A percentile compares a stretch with the other conserved stretches of the same genome.
Evolutionary conservation across 2,113 vertebrate species (phyloP).

Genomic region (Plotosus lineatus): DNA sequence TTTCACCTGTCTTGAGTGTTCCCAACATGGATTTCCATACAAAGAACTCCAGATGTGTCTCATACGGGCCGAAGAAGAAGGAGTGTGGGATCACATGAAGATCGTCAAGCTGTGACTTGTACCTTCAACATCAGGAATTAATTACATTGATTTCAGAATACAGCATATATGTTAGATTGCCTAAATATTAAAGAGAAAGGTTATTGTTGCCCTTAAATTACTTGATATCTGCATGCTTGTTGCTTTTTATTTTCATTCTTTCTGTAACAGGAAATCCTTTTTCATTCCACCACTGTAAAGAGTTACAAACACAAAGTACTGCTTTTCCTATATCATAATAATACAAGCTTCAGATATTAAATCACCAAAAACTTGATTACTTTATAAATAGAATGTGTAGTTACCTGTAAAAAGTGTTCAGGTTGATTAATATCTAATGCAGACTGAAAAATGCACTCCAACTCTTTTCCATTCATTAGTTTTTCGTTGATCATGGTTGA

Average conservation of each 20-base stretch:
- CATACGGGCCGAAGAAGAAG: slow-evolving; percentile 55
- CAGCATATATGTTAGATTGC: not conserved
- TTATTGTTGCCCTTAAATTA: not conserved
- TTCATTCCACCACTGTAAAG: slow-evolving; percentile 53
- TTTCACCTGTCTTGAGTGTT: slow-evolving; percentile 53
- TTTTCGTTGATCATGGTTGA: slow-evolving; percentile 29
- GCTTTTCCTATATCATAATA: not conserved
- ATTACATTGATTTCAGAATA: not conserved
- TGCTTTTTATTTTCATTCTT: slow-evolving; percentile 22
- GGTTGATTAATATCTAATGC: slow-evolving; percentile 37
- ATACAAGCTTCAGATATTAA: not conserved
- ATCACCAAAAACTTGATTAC: not conserved
- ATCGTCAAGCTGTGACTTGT: slow-evolving; percentile 8
- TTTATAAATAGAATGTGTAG: not conserved
- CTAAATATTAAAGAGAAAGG: not conserved
- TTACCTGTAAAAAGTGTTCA: slow-evolving; percentile 51
- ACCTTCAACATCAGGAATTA: not conserved
- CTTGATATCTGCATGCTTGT: not conserved
- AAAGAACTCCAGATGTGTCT: slow-evolving; percentile 64
- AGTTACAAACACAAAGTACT: not conserved
- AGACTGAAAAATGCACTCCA: slow-evolving; percentile 15
- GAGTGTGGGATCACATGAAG: slow-evolving; percentile 41
- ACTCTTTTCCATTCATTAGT: slow-evolving; percentile 49
- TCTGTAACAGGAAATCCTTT: slow-evolving; percentile 27
- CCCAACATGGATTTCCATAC: slow-evolving; percentile 66